Percentiles rank a stretch among this genome's conserved stretches.
These are phyloP conservation scores for Sebastiscus albofasciatus DNA, from an alignment of 2,797 vertebrate species.

Conservation along the genomic window DNA sequence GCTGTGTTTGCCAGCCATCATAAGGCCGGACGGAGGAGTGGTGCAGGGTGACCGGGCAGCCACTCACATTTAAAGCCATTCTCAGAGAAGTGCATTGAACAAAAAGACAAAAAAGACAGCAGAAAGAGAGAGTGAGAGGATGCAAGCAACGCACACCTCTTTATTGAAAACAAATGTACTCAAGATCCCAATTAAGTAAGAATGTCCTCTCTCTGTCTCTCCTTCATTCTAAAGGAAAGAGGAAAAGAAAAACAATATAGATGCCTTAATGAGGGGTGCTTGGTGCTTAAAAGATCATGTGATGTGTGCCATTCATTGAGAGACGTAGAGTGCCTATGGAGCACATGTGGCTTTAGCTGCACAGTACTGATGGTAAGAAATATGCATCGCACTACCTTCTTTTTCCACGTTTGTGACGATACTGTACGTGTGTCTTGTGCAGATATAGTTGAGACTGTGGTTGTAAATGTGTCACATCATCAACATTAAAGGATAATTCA, in stretches of 20 bases:
- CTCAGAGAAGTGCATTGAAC: not conserved
- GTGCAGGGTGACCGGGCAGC: not conserved
- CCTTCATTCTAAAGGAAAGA: not conserved
- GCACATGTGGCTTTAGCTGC: not conserved
- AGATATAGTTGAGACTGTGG: no score
- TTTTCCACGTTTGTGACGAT: not conserved
- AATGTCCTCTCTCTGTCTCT: slow-evolving; percentile 37
- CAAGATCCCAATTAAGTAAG: slow-evolving; percentile 66
- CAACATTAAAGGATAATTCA: no score
- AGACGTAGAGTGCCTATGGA: slow-evolving; percentile 6
- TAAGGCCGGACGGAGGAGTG: not conserved
- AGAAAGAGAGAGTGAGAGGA: slow-evolving; percentile 36
- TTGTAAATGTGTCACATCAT: no score
- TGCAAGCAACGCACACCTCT: slow-evolving; percentile 68
- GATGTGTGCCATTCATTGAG: slow-evolving; percentile 27
- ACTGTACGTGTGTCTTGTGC: no score
- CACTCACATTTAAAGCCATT: slow-evolving; percentile 29
- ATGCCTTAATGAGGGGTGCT: slow-evolving; percentile 13
- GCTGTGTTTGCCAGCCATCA: slow-evolving; percentile 17
- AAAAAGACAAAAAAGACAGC: not conserved
- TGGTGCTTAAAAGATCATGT: slow-evolving; percentile 38
- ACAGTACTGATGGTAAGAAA: not conserved
- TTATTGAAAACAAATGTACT: slow-evolving; percentile 75
- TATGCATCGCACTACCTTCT: not conserved
- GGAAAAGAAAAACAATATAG: not conserved